Base-by-base conservation (phyloP, 2,888 invertebrate species). In the Drosophila gaucha region DNA sequence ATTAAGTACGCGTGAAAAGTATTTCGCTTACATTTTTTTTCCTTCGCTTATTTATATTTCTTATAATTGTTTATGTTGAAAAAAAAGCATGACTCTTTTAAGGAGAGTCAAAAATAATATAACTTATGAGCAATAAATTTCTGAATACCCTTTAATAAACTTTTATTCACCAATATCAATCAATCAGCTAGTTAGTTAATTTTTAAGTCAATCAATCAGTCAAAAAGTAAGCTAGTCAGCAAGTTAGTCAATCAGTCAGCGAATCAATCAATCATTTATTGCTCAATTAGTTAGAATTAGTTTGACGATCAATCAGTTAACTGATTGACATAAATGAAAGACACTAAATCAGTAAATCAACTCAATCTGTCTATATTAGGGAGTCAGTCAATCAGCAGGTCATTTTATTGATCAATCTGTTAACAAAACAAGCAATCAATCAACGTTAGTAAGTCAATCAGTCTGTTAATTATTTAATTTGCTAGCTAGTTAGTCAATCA, bases 31-130 rank as follows among this genome's bases (percentile, higher is more conserved):
- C 20, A 51, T 51, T 51, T 47, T 51, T 22, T 18, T 35, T 31
- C 10, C 20, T 36, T 36, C 8, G n/a, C 16, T 18, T 47, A 36
- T 14, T 50, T 55, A 56, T 43, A 28, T 50, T 55, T 36, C 6
- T 38, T 86, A 72, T 82, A 78, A 82, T 86, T 86, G 83, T 49
- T 67, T 58, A 71, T 57, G 67, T 38, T 52, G 70, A 66, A 67
- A 60, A 52, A 9, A 49, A 57, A 52, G 33, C 35, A 20, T 28
- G 46, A 33, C 52, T 39, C 31, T 24, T 49, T 55, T 43, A 39
- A 55, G 65, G 33, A 36, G 51, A 64, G 59, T 28, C 20, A 9
- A 2, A 18, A 20, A n/a, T 46, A 20, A 26, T 3, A 12, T 1
- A 8, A 2, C 6, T 3, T 5, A 2, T 0, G 10, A 12, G 10